Conservation (phyloP, 2,113 vertebrate genomes). For the Grallaria varia region DNA sequence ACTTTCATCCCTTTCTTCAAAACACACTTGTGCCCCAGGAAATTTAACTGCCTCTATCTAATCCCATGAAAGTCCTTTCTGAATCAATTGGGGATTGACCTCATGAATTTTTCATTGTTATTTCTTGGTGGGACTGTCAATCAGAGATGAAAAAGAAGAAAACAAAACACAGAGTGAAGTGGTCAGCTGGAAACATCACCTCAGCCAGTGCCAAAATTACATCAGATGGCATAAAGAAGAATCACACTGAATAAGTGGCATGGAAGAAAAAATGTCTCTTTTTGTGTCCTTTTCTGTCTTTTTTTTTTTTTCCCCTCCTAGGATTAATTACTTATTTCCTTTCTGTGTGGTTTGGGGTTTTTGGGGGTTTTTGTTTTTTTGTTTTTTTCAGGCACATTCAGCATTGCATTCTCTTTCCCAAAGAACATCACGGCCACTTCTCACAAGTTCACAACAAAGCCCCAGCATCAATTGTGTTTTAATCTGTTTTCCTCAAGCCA, state of each 20-base stretch:
- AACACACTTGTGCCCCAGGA: slow-evolving; percentile 37
- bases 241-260: neutral
- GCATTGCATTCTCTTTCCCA: neutral
- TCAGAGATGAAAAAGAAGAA: slow-evolving; percentile 45
- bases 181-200: neutral
- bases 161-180: slow-evolving; percentile 11
- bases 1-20: slow-evolving; percentile 35
- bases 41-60: slow-evolving; percentile 52
- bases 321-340: neutral
- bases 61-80: slow-evolving; percentile 52
- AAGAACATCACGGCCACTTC: neutral
- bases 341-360: neutral
- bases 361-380: too few relatives aligned
- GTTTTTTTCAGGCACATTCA: neutral
- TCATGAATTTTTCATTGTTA: slow-evolving; percentile 61
- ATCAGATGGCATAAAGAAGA: neutral
- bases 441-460: neutral
- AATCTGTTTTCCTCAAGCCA: neutral
- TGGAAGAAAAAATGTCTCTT: neutral
- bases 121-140: slow-evolving; percentile 53
- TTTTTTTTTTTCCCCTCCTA: neutral
- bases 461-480: neutral
- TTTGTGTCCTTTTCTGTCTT: neutral
- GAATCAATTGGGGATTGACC: slow-evolving; percentile 30
- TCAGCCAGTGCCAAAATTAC: neutral